Conservation (phyloP, 2,797 vertebrate genomes). For the Pangasius krempfi region DNA sequence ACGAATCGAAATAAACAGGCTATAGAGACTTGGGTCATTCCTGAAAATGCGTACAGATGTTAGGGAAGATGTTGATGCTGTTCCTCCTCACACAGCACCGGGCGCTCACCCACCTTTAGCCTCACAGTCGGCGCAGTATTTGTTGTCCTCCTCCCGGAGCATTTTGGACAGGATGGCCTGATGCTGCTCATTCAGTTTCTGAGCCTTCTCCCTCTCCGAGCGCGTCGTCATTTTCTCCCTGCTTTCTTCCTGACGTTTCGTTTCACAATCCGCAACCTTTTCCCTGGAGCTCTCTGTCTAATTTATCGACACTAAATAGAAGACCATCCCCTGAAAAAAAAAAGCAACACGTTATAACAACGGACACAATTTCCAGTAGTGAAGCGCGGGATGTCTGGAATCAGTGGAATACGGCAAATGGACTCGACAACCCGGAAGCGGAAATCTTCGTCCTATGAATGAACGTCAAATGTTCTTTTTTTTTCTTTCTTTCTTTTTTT, state of each 20-base stretch:
- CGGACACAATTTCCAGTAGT: not conserved
- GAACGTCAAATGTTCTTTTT: not conserved
- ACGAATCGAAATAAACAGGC: not conserved
- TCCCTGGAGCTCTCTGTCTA: constrained; percentile 28
- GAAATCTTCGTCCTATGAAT: constrained; percentile 37
- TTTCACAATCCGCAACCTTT: constrained; percentile 37
- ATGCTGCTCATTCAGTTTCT: constrained; percentile 97
- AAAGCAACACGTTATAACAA: not conserved
- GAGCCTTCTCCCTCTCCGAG: constrained; percentile 94
- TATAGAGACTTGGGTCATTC: not conserved
- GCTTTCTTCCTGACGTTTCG: constrained; percentile 24
- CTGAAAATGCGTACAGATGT: too few relatives aligned
- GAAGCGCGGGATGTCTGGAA: constrained; percentile 27
- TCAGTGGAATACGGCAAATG: constrained; percentile 59
- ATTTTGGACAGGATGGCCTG: constrained; percentile 97
- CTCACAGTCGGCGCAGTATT: constrained; percentile 99
- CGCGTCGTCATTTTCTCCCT: constrained; percentile 86
- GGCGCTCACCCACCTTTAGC: constrained; percentile 83
- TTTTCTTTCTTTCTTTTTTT: not conserved
- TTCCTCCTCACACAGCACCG: not conserved
- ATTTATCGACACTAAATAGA: constrained; percentile 2
- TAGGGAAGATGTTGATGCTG: too few relatives aligned
- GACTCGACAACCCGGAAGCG: constrained; percentile 59
- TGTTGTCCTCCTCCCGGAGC: constrained; percentile 97
- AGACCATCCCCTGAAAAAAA: constrained; percentile 54